phyloP scores from a whole-genome alignment of 37 sponge, comb jelly and placozoan genomes.

The Hexactinellida sp. region DNA sequence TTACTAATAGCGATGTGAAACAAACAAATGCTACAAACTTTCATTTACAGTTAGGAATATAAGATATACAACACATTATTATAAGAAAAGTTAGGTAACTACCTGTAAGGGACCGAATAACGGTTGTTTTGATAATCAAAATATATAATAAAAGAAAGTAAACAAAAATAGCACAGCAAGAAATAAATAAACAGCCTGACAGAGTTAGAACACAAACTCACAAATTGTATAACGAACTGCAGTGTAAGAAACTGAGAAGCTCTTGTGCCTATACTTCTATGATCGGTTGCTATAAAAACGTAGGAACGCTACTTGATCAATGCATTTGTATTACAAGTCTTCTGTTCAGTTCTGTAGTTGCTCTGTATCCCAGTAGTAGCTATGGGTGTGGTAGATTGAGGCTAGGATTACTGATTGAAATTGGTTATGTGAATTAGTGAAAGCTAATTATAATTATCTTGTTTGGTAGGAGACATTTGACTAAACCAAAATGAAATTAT shows the following conservation, averaged over 20 bases:
- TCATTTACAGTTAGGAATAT: not conserved
- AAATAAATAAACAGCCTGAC: not conserved
- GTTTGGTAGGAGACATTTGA: too few species aligned
- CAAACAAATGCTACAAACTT: not conserved
- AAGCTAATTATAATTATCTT: too few species aligned
- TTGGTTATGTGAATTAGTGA: too few species aligned
- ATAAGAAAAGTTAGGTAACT: not conserved
- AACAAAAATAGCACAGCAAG: not conserved
- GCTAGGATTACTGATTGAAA: too few species aligned
- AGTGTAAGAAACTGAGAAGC: not conserved
- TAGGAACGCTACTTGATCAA: not conserved
- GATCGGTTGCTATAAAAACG: not conserved
- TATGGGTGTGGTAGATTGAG: slow-evolving; percentile 2
- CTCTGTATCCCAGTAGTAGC: not conserved
- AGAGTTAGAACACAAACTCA: not conserved
- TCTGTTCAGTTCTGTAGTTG: not conserved
- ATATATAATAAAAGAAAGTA: not conserved
- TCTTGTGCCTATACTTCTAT: not conserved
- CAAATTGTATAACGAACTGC: not conserved
- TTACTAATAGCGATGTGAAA: not conserved
- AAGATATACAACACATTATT: not conserved
- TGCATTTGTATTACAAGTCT: not conserved
- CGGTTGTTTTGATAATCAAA: too few species aligned
- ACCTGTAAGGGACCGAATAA: too few species aligned
- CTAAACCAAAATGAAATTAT: too few species aligned